phyloP scores from a whole-genome alignment of 2,113 vertebrate genomes.

The Pionites leucogaster region DNA sequence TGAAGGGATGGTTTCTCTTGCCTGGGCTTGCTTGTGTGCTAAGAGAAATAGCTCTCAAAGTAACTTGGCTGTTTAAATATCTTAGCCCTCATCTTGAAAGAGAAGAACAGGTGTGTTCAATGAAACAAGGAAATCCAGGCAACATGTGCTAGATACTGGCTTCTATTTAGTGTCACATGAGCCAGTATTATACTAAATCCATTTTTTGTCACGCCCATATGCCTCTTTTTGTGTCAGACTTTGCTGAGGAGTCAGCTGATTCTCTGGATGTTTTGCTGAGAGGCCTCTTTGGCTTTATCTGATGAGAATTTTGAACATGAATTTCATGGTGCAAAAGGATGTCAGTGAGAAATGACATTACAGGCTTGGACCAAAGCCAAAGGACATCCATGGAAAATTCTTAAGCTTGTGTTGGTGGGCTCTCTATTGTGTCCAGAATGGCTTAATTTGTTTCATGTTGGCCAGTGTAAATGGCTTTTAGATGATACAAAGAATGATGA shows the following conservation, averaged over 20 bases:
- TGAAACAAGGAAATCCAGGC: background rate
- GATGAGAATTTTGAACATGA: background rate
- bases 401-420: background rate
- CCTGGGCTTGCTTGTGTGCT: background rate
- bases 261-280: background rate
- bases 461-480: background rate
- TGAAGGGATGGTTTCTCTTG: background rate
- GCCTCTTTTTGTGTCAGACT: background rate
- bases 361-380: background rate
- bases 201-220: background rate
- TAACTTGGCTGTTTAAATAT: background rate
- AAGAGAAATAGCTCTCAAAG: background rate
- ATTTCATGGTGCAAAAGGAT: background rate
- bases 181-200: background rate
- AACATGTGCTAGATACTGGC: background rate
- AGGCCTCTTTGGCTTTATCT: background rate
- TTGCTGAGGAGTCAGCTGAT: background rate
- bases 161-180: background rate
- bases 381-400: background rate
- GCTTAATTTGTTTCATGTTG: background rate
- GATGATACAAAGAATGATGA: background rate
- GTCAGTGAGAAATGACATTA: background rate
- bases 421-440: background rate
- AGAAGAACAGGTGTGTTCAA: background rate
- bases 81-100: background rate